Evolutionary conservation across 1,140 invertebrate species (phyloP), one percentile per base, ranked within the genome.

Genomic region (Diorhabda carinulata): DNA sequence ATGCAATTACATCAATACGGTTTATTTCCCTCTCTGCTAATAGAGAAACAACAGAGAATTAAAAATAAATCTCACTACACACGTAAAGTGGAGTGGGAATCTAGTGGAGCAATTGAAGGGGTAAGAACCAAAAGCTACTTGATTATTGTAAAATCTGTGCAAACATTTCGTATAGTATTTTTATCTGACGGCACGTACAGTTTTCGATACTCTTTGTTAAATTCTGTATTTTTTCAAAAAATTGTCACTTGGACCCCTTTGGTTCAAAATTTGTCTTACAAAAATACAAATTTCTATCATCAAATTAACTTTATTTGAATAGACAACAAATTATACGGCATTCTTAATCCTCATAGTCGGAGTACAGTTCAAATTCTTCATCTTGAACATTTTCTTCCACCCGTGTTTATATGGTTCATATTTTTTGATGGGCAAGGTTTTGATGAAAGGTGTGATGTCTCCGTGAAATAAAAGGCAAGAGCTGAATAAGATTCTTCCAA

Each of bases 371-470:
- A 44, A 62, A 7, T 41, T 62, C 3, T 62, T 62, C 42, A 41
- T 62, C 61, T 62, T 62, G 61, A 41, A 62, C 61, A 62, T 62
- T 41, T 62, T 62, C 42, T 62, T 62, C 43, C 43, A 25, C 9
- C 41, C 59, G 8, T 60, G 1, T 9, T 9, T 6, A 10, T 60
- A 60, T 40, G 8, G 9, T 60, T 40, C 2, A 10, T 60, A 10
- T 9, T 40, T 7, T 60, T 60, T 60, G 59, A 40, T n/a, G 59
- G 59, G 40, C 59, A 9, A 60, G 9, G 40, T 60, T 60, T 60
- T 60, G 59, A 60, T 60, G 41, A 60, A 60, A 10, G 59, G 59
- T 9, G 6, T 60, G 59, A 1, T 60, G 40, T 60, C 1, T 60
- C 41, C 2, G 59, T 60, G 59, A 10, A 60, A 60, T 62, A 41